Evolutionary conservation across 2,113 vertebrate genomes (phyloP), one percentile per base, ranked within the genome.

Genomic region (Acanthochromis polyacanthus): DNA sequence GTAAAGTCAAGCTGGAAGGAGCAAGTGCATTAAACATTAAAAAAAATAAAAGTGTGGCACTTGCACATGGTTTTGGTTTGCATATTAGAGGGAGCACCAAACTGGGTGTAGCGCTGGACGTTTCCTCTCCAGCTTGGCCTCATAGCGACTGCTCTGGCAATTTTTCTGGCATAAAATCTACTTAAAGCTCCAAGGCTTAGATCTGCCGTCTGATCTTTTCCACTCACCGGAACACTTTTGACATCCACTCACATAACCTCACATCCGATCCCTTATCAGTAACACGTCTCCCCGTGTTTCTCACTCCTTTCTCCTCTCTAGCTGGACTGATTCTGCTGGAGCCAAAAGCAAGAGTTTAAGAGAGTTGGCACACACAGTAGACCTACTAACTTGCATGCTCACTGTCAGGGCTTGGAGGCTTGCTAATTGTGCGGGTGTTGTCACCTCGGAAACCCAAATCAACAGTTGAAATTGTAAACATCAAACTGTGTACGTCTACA

Each of bases 381-480:
- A 79, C 58, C 16, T 76, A 86, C 87, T 91, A 89, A 91, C 81
- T 38, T 88, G 89, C 89, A 92, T 86, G 90, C 71, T 87, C 66
- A 85, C 88, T 88, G 75, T 86, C 74, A 50, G 81, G 45, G 75
- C 65, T 88, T 63, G 63, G 32, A 72, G 65, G 88, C 72, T 79
- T 84, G 51, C 59, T 78, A 67, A 75, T 43, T 51, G 36, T 77
- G 66, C 45, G 72, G 71, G 25, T 67, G 64, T 55, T 55, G 43
- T 67, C 57, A 62, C n/a, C 15, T 25, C 25, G 30, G 60, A 52
- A 89, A 68, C 71, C 17, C 17, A 48, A 75, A 72, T 81, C 71
- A 71, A 8, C 23, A 45, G 48, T 46, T 22, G 1, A 30, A 61
- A 61, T n/a, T 30, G 10, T 66, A 22, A 51, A 5, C 61, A 58